Evolutionary conservation across 2,113 vertebrate genomes (phyloP).

Genomic region (Embiotoca jacksoni): DNA sequence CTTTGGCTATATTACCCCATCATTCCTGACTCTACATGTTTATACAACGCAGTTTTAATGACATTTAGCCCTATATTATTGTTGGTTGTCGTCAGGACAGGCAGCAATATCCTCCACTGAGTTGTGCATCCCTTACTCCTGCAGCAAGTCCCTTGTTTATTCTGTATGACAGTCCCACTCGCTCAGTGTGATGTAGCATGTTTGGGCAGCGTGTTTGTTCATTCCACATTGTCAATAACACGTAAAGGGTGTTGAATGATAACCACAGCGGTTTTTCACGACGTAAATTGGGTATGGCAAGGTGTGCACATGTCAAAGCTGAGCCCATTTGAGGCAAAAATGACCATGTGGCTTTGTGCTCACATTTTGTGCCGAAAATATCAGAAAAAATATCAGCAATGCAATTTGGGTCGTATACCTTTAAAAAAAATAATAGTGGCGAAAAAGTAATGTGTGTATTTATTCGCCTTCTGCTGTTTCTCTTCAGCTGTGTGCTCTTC

Average conservation of each 20-base stretch:
- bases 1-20: slow-evolving; percentile 30
- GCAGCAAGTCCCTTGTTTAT: slow-evolving; percentile 74
- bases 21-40: slow-evolving; percentile 4
- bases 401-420: neutral
- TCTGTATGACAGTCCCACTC: slow-evolving; percentile 79
- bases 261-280: slow-evolving; percentile 66
- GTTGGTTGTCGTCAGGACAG: slow-evolving; percentile 67
- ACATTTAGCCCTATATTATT: slow-evolving; percentile 61
- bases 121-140: slow-evolving; percentile 51
- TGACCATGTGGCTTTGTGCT: slow-evolving; percentile 27
- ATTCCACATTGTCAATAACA: slow-evolving; percentile 82
- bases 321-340: slow-evolving; percentile 24
- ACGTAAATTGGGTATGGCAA: slow-evolving; percentile 56
- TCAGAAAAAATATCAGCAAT: neutral
- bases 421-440: slow-evolving; percentile 9
- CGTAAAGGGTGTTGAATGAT: slow-evolving; percentile 81
- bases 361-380: neutral
- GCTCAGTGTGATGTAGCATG: slow-evolving; percentile 79
- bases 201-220: slow-evolving; percentile 81
- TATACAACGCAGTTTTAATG: slow-evolving; percentile 23
- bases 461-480: neutral
- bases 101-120: slow-evolving; percentile 58
- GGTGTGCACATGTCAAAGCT: slow-evolving; percentile 44
- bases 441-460: neutral
- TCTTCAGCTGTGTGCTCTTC: neutral